Evolutionary conservation across 2,888 invertebrate species (phyloP), one percentile per base, ranked within the genome.

Genomic region (Tetragonisca angustula): DNA sequence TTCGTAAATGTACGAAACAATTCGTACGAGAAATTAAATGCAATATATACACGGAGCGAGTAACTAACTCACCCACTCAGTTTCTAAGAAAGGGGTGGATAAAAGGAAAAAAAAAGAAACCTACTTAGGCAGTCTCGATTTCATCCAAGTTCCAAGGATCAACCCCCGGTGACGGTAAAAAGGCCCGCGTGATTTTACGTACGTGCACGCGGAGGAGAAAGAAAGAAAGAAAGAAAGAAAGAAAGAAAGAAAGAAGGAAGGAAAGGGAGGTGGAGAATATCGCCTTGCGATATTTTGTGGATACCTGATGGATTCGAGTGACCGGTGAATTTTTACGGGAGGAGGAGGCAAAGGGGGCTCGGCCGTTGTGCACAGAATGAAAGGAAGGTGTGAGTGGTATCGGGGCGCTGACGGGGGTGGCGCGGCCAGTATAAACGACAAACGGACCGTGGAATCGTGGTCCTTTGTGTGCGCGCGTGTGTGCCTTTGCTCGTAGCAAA

Each of bases 251-350:
- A 90, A 65, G 24, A n/a, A 65, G 17, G 50, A 21, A 11, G 17
- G 19, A n/a, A 52, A 61, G 54, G 43, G 62, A 68, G 59, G 68
- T 64, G 69, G 70, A 78, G 43, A 62, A 9, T 87, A 92, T 91
- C 92, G 90, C 91, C 92, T 92, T 90, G 90, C 91, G 90, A 92
- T 92, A 92, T 93, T 94, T 93, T 92, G 93, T 90, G 92, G 92
- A 92, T 92, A 91, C 92, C 89, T 90, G 91, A 90, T 91, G 91
- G 91, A 92, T 90, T 90, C 91, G 88, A 90, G 91, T 92, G 93
- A 92, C 92, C 93, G 91, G 90, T 91, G 92, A 92, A 92, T 93
- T 93, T 91, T 90, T 90, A 62, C 36, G n/a, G 43, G 52, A 52
- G 27, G 27, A 27, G 27, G 27, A 27, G 27, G 27, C 27, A 6